These are phyloP conservation scores for Alethe diademata DNA, from an alignment of 2,113 vertebrate genomes.

Conservation along the genomic window DNA sequence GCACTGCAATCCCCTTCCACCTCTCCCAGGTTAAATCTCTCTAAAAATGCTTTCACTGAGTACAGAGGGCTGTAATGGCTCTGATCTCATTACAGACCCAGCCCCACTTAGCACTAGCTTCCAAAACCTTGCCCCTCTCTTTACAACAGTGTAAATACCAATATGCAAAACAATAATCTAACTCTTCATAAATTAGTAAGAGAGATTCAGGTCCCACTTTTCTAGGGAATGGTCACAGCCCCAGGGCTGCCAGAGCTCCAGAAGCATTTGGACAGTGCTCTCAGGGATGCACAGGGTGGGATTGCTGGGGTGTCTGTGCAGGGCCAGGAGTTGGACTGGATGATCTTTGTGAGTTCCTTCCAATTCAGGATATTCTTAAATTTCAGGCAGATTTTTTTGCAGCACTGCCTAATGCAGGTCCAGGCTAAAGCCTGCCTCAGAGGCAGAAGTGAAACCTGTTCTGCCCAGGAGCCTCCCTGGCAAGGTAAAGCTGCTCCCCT, in stretches of 20 bases:
- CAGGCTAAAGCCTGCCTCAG: neutral
- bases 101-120: neutral
- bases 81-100: neutral
- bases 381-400: neutral
- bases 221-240: neutral
- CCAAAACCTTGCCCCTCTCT: neutral
- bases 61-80: accelerated
- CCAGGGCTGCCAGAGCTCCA: neutral
- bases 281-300: neutral
- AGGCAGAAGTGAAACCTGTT: neutral
- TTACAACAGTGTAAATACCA: neutral
- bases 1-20: neutral
- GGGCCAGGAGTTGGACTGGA: neutral
- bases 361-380: neutral
- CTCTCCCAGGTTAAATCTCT: neutral
- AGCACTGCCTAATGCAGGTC: neutral
- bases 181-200: neutral
- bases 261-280: accelerated
- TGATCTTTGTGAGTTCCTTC: neutral
- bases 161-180: neutral
- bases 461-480: neutral
- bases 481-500: accelerated
- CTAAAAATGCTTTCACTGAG: neutral
- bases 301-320: neutral
- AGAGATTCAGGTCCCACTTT: neutral